Base-by-base conservation (phyloP, 2,797 vertebrate genomes). In the Paramormyrops hopkinsi region DNA sequence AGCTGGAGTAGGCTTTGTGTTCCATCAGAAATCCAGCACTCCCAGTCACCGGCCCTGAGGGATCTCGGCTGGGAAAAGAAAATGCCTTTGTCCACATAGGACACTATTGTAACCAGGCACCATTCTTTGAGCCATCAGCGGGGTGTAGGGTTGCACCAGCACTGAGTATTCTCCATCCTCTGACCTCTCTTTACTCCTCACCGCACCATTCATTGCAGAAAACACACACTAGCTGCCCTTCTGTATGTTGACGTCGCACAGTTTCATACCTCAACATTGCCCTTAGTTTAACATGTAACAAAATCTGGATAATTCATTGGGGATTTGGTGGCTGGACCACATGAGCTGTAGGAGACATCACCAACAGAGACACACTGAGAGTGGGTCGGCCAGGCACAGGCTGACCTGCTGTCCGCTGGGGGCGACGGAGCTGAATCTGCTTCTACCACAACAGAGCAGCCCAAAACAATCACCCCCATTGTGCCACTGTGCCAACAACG, bases 391-490 rank as follows among this genome's bases (percentile, higher is more conserved):
- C 50, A 25, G 82, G 22, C 56, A 76, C 73, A 84, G n/a, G 53
- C 33, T 33, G 53, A 14, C 88, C 51, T n/a, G 37, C 14, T 76
- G 3, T 84, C 69, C 6, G 56, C 8, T 48, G 76, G 87, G 76
- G 50, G 69, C 12, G 2, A 65, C 59, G 76, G 54, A 65, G 73
- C 73, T 84, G 53, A 84, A 83, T 84, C 50, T 41, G 44, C n/a
- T 83, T 88, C 56, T 56, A 89, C 89, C 93, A 94, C 91, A 33
- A 22, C 86, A 37, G 54, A 4, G 41, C 17, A n/a, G 25, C 4
- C 76, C 25, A 50, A 84, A 84, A 90, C 89, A 90, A 88, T 93
- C 92, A 87, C 88, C 33, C 25, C 91, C 90, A 94, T 94, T 94
- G 46, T 33, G 85, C 22, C 90, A 94, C 94, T 94, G 46, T 33